Conservation (phyloP, 1,140 invertebrate genomes). For the Nebria ingens region DNA sequence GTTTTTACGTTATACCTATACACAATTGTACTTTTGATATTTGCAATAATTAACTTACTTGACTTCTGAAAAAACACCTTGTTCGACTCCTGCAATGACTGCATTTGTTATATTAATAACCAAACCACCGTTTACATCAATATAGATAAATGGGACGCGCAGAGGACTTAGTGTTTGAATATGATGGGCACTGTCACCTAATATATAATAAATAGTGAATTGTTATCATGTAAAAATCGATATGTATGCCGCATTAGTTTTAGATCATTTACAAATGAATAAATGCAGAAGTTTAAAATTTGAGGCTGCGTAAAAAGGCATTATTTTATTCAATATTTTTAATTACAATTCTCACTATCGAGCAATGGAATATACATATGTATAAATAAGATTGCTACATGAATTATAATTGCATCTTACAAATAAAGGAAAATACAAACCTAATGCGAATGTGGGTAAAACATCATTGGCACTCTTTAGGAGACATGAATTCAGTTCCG, state of each 20-base stretch:
- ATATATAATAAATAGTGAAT: too few relatives aligned
- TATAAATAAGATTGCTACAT: too few relatives aligned
- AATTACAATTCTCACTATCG: too few relatives aligned
- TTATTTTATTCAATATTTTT: too few relatives aligned
- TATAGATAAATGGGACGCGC: constrained; percentile 18
- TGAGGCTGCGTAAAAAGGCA: too few relatives aligned
- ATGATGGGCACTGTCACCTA: constrained; percentile 18
- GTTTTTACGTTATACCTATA: constrained; percentile 4
- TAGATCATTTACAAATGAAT: too few relatives aligned
- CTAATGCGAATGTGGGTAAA: constrained; percentile 17
- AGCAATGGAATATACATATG: too few relatives aligned
- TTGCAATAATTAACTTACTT: constrained; percentile 19
- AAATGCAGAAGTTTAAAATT: too few relatives aligned
- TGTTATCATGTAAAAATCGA: too few relatives aligned
- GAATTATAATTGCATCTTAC: too few relatives aligned
- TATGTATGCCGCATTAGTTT: too few relatives aligned
- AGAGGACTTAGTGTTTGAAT: constrained; percentile 22
- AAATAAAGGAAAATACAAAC: too few relatives aligned
- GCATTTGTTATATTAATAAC: constrained; percentile 19
- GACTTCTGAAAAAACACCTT: constrained; percentile 18
- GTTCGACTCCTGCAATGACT: constrained; percentile 17
- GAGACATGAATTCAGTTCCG: constrained; percentile 11
- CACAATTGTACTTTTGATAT: constrained; percentile 9
- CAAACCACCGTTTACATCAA: constrained; percentile 13
- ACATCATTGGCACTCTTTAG: constrained; percentile 12